phyloP scores from a whole-genome alignment of 2,888 invertebrate genomes.

The Ennomos erosarius region DNA sequence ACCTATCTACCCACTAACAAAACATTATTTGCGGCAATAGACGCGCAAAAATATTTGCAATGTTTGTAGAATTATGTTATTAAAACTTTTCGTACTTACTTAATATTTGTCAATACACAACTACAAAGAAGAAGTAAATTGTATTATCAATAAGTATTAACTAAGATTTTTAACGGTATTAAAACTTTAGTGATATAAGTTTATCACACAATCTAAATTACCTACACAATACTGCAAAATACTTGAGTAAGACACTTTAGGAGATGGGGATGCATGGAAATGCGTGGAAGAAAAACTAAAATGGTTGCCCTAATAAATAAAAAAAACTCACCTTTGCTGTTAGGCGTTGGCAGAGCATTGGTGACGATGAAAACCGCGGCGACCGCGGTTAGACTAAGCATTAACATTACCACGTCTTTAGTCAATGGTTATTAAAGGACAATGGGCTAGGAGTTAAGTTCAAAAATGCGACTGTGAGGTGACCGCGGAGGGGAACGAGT shows the following conservation, averaged over 20 bases:
- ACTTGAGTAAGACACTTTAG: not conserved
- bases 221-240: not conserved
- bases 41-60: not conserved
- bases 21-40: slow-evolving; percentile 35
- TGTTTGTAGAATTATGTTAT: too few species aligned
- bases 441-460: slow-evolving; percentile 44
- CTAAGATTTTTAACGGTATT: too few species aligned
- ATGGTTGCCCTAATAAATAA: slow-evolving; percentile 15
- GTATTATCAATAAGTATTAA: too few species aligned
- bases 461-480: slow-evolving; percentile 61
- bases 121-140: not conserved
- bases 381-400: slow-evolving; percentile 71
- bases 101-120: too few species aligned
- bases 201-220: too few species aligned
- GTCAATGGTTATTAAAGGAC: slow-evolving; percentile 44
- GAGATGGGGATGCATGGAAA: slow-evolving; percentile 7
- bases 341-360: slow-evolving; percentile 73
- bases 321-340: slow-evolving; percentile 69
- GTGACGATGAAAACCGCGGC: slow-evolving; percentile 71
- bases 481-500: slow-evolving; percentile 71
- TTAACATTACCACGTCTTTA: slow-evolving; percentile 61
- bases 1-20: slow-evolving; percentile 43
- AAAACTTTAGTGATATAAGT: too few species aligned
- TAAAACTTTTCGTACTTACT: too few species aligned
- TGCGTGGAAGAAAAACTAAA: slow-evolving; percentile 19